These are phyloP conservation scores for Cynocephalus volans DNA, from an alignment of 2,113 vertebrate genomes.

Conservation along the genomic window DNA sequence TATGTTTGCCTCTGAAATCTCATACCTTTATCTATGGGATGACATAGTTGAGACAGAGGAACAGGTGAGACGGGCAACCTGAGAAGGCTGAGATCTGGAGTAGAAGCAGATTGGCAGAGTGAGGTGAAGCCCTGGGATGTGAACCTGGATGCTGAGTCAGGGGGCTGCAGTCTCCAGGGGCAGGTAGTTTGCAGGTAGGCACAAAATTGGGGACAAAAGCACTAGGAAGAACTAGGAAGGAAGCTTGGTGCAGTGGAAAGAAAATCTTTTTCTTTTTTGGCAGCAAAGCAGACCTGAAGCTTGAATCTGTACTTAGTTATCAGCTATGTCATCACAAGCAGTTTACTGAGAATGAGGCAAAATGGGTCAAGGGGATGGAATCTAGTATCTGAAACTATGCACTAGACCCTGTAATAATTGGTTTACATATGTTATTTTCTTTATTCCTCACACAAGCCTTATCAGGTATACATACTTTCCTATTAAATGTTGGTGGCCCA, in stretches of 20 bases:
- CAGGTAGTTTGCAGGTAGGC: not conserved
- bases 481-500: not conserved
- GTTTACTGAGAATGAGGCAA: not conserved
- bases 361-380: not conserved
- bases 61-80: not conserved
- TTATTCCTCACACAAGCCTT: not conserved
- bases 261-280: not conserved
- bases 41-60: not conserved
- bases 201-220: not conserved
- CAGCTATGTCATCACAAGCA: not conserved
- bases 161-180: not conserved
- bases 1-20: not conserved
- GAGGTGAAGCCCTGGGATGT: not conserved
- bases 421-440: not conserved
- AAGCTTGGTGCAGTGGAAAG: not conserved
- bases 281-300: not conserved
- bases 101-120: not conserved
- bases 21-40: not conserved
- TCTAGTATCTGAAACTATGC: not conserved
- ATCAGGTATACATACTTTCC: not conserved
- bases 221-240: not conserved
- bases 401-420: not conserved
- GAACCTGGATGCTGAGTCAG: not conserved
- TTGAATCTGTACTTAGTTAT: not conserved
- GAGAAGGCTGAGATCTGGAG: not conserved